These are phyloP conservation scores for Clarias macrocephalus DNA, from an alignment of 2,113 vertebrate genomes.

Conservation along the genomic window DNA sequence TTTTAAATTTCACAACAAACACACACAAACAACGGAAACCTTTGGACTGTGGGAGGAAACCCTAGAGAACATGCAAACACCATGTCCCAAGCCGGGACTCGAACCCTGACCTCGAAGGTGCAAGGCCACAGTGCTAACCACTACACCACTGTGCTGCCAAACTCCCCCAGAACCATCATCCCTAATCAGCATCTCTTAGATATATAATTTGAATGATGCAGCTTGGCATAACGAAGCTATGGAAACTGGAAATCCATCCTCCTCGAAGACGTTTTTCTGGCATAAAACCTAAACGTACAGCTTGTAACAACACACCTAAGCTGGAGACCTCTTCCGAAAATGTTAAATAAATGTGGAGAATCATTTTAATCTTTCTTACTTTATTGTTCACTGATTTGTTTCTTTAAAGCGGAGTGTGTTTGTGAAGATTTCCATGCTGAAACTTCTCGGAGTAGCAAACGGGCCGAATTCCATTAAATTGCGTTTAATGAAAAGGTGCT, in stretches of 20 bases:
- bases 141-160: no score
- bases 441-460: neutral
- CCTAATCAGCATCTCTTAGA: neutral
- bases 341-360: no score
- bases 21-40: no score
- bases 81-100: no score
- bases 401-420: constrained; percentile 24
- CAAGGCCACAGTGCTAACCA: no score
- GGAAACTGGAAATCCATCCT: neutral
- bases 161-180: neutral
- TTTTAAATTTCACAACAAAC: no score
- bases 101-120: no score
- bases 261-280: neutral
- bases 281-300: neutral
- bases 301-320: neutral
- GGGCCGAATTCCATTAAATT: constrained; percentile 26
- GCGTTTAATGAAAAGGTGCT: constrained; percentile 55
- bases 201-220: neutral
- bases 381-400: neutral
- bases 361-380: no score
- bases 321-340: neutral
- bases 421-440: neutral
- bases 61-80: no score
- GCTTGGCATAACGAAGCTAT: neutral
- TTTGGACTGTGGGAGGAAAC: no score